phyloP scores from a whole-genome alignment of 2,113 vertebrate genomes.

The Gyps fulvus region DNA sequence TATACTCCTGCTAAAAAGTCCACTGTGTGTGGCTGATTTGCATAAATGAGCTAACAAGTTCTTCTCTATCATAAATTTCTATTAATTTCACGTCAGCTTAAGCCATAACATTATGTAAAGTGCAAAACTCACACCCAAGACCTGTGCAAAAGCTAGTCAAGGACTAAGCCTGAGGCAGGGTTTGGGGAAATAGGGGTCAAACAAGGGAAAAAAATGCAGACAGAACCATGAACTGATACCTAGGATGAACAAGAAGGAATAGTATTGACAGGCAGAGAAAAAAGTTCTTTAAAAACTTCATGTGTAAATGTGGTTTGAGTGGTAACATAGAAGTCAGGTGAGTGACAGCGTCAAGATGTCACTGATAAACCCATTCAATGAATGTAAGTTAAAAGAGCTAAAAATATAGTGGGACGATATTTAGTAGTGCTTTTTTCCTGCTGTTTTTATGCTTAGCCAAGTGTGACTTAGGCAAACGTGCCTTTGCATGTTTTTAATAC shows the following conservation, averaged over 20 bases:
- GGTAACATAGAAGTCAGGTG: background rate
- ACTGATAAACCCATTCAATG: background rate
- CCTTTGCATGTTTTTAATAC: background rate
- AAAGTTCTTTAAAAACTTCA: background rate
- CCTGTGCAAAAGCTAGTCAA: background rate
- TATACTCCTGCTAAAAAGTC: background rate
- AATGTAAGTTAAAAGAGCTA: background rate
- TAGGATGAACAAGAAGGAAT: background rate
- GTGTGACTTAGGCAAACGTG: background rate
- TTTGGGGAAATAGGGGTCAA: background rate
- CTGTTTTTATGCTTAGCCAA: background rate
- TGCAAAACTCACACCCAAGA: background rate
- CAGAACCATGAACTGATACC: background rate
- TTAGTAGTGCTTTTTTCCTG: background rate
- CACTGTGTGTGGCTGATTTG: background rate
- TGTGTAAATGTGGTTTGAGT: background rate
- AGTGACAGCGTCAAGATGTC: background rate
- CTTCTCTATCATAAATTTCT: background rate
- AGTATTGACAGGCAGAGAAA: background rate
- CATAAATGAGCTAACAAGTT: background rate
- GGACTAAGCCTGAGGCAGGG: background rate
- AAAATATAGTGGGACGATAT: background rate
- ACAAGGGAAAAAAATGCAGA: background rate
- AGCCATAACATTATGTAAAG: background rate
- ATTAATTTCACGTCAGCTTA: background rate